Evolutionary conservation across 1,140 invertebrate genomes (phyloP).

Genomic region (Brachionus manjavacas): DNA sequence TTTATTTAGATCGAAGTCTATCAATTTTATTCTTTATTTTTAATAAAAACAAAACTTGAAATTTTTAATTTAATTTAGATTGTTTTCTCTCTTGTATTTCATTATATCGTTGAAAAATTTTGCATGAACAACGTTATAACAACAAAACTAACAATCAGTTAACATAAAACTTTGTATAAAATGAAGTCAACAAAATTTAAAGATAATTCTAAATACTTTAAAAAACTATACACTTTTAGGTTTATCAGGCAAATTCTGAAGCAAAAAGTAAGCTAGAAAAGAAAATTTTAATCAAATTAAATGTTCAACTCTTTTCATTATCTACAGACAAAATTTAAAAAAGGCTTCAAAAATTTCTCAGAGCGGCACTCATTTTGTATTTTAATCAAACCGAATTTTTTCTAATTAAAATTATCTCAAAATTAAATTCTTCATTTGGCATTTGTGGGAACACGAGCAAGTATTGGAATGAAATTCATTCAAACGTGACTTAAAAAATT

Average conservation of each 20-base stretch:
- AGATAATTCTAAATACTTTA: background rate
- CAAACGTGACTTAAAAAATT: background rate
- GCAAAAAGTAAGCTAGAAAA: background rate
- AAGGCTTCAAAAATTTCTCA: no score
- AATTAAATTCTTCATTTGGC: background rate
- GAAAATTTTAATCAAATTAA: background rate
- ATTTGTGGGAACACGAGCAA: background rate
- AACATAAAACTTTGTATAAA: background rate
- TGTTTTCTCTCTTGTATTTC: background rate
- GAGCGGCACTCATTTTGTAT: background rate
- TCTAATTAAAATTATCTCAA: background rate
- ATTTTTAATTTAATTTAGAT: slow-evolving; percentile 25
- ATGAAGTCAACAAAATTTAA: background rate
- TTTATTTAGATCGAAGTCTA: background rate
- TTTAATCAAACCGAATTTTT: background rate
- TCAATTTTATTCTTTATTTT: background rate
- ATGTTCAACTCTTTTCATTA: background rate
- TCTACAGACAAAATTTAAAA: background rate
- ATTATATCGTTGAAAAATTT: background rate
- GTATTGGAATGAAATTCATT: background rate
- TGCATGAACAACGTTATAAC: background rate
- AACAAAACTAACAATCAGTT: background rate
- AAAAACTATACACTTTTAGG: background rate
- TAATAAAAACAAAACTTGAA: background rate
- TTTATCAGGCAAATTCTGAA: background rate